Evolutionary conservation across 2,797 vertebrate genomes (phyloP).

Genomic region (Streptopelia turtur): DNA sequence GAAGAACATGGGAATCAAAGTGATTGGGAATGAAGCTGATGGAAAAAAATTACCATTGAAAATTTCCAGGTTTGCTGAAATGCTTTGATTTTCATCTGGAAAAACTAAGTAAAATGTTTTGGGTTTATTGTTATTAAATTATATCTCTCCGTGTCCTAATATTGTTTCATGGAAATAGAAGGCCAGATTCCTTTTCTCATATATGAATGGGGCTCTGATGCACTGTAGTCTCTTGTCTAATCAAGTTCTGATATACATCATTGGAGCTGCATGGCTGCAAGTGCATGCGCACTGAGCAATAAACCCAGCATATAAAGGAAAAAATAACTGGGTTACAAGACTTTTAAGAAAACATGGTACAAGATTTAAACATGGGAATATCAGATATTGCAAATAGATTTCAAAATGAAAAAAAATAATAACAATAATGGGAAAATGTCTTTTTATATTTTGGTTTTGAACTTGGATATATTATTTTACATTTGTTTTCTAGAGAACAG

Average conservation of each 20-base stretch:
- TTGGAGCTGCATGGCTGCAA: neutral
- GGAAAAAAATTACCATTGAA: neutral
- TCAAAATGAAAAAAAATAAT: neutral
- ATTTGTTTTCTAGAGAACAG: neutral
- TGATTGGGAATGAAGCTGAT: neutral
- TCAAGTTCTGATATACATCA: accelerated
- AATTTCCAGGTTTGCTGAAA: neutral
- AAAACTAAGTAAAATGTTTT: neutral
- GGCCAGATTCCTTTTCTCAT: neutral
- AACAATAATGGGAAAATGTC: neutral
- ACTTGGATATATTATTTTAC: neutral
- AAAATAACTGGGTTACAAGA: neutral
- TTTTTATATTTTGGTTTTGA: neutral
- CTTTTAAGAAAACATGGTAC: neutral
- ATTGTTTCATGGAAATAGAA: neutral
- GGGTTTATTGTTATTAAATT: neutral
- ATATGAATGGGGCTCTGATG: neutral
- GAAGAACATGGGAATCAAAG: neutral
- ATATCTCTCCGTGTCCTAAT: neutral
- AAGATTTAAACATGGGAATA: neutral
- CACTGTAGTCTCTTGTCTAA: neutral
- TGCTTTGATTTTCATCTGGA: neutral
- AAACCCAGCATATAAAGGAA: neutral
- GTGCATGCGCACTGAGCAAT: neutral
- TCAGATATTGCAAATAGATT: neutral